Evolutionary conservation across 2,113 vertebrate genomes (phyloP), one percentile per base, ranked within the genome.

Genomic region (Salvelinus namaycush): DNA sequence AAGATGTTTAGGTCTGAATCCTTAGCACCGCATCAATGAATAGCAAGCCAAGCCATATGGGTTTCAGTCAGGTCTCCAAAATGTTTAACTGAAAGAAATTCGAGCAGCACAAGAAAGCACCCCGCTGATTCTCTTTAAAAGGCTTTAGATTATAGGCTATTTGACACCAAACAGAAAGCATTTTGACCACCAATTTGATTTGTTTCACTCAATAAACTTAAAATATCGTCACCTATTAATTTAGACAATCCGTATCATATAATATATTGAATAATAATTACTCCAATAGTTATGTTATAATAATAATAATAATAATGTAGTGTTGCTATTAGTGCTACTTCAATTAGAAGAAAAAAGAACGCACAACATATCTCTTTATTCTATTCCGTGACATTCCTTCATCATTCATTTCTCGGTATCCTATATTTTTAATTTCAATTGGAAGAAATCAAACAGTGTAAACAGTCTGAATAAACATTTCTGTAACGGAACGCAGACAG

Each of bases 111-210:
- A 65, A 70, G 66, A 74, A 62, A 49, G 64, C 69, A 27, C 69
- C 68, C 69, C 48, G 65, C 76, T 78, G 70, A 12, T 44, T 77
- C 31, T 62, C 59, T 62, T 73, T 75, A 77, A 74, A 72, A 39
- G 9, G 2, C 9, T 44, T 44, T 44, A 12, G 39, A 44, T 44
- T 44, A 73, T 62, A 76, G 79, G 79, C 68, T 76, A 84, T 81
- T 77, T 81, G 73, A 84, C 76, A 84, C 79, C 79, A 76, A 84
- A 80, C 76, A 78, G 79, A 44, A 12, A 54, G 14, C 51, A 18
- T 54, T 54, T 54, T 54, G 9, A 54, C 9, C 9, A 54, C 51
- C 51, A 54, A 44, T 44, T 44, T 44, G 9, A 44, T 44, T 44
- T 11, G 2, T 44, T 44, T 44, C 39, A 44, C 39, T 2, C 39